Percentiles rank a stretch among this genome's conserved stretches.
These are phyloP conservation scores for Anguilla marmorata DNA, from an alignment of 2,797 vertebrate species.

Conservation along the genomic window DNA sequence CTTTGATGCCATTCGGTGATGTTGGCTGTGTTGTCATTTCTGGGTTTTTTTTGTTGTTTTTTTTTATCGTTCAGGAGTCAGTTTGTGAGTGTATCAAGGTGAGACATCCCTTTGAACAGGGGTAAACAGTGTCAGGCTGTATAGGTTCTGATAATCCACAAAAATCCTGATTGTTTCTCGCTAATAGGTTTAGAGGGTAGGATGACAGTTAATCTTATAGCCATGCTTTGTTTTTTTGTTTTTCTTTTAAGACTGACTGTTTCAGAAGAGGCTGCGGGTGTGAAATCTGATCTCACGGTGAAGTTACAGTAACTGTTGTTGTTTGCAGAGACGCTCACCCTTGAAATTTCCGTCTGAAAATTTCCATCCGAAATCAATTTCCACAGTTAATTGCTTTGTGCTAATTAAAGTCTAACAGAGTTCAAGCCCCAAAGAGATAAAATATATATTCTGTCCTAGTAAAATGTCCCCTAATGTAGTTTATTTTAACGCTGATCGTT, in stretches of 20 bases:
- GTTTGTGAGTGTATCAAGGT: neutral
- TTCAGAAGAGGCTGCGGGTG: neutral
- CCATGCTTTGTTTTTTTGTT: too few relatives aligned
- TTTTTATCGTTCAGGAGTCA: neutral
- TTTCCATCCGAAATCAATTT: neutral
- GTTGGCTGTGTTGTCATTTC: neutral
- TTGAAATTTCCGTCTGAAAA: neutral
- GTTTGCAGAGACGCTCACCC: neutral
- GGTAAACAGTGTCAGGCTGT: neutral
- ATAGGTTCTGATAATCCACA: neutral
- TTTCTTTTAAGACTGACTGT: neutral
- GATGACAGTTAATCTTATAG: neutral
- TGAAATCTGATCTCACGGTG: neutral
- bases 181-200: neutral
- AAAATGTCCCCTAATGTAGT: neutral
- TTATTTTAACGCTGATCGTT: neutral
- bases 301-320: neutral
- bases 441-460: neutral
- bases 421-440: neutral
- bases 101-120: neutral
- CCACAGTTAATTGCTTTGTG: neutral
- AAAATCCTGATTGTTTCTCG: neutral
- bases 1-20: neutral
- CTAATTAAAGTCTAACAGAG: neutral
- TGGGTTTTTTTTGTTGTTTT: neutral